phyloP scores from a whole-genome alignment of 1,140 invertebrate species.

The Drosophila triauraria region DNA sequence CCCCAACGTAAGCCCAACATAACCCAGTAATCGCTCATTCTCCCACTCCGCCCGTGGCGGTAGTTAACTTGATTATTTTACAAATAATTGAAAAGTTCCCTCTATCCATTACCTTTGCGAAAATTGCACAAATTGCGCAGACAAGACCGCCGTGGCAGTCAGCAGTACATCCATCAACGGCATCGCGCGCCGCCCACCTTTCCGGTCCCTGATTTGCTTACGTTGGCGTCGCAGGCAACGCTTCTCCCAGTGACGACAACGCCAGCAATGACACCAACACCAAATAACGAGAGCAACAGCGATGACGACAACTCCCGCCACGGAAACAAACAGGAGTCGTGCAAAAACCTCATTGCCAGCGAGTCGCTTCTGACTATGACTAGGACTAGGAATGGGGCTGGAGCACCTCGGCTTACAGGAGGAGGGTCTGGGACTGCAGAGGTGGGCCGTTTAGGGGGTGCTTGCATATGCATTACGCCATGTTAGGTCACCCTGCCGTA shows the following conservation, averaged over 20 bases:
- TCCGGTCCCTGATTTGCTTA: slow-evolving; percentile 38
- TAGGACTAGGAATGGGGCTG: slow-evolving; percentile 12
- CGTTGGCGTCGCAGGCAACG: slow-evolving; percentile 40
- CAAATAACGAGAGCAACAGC: slow-evolving; percentile 43
- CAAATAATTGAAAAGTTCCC: slow-evolving; percentile 81
- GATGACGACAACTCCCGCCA: slow-evolving; percentile 54
- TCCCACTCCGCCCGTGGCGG: slow-evolving; percentile 51
- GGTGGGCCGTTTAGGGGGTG: background rate
- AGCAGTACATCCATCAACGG: slow-evolving; percentile 35
- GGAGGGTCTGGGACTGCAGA: background rate
- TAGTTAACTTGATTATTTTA: slow-evolving; percentile 81
- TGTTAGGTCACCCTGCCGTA: background rate
- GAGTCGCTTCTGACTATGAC: slow-evolving; percentile 16
- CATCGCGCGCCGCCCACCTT: slow-evolving; percentile 4
- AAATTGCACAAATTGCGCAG: slow-evolving; percentile 67
- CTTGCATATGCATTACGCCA: slow-evolving; percentile 4
- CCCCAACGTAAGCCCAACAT: background rate
- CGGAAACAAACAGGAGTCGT: slow-evolving; percentile 49
- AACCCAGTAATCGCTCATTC: slow-evolving; percentile 25
- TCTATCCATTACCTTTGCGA: slow-evolving; percentile 47
- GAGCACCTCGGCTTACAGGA: slow-evolving; percentile 19
- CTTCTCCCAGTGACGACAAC: slow-evolving; percentile 67
- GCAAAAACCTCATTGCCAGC: slow-evolving; percentile 44
- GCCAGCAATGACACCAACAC: slow-evolving; percentile 65
- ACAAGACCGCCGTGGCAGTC: slow-evolving; percentile 39